Percentiles rank a stretch among this genome's conserved stretches.
Conservation (phyloP, 2,113 vertebrate species). For the Emydocephalus ijimae region DNA sequence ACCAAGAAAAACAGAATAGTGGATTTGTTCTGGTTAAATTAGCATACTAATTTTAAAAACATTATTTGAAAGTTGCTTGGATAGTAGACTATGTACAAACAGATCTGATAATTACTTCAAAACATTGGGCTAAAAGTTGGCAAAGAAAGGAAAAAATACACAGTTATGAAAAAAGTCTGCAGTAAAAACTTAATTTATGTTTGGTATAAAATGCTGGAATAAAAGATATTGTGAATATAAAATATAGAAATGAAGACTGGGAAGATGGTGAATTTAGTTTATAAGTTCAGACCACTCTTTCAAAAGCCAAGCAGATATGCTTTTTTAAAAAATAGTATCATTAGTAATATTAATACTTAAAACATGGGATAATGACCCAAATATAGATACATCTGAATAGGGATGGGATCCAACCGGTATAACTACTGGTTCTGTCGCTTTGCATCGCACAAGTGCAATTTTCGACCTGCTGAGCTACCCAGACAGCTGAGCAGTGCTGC, state of each 20-base stretch:
- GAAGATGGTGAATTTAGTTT: not conserved
- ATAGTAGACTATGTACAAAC: not conserved
- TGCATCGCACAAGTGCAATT: too few relatives aligned
- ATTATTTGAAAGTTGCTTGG: not conserved
- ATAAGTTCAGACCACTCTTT: not conserved
- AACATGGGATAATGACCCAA: not conserved
- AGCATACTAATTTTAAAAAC: not conserved
- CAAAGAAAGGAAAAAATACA: not conserved
- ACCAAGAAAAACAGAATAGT: not conserved
- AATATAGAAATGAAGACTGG: not conserved
- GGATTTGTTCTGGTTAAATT: not conserved
- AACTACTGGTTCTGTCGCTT: too few relatives aligned
- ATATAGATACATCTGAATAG: not conserved
- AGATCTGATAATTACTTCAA: not conserved
- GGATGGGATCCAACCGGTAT: too few relatives aligned
- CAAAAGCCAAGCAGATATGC: not conserved
- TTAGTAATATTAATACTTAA: not conserved
- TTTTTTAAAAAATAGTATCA: not conserved
- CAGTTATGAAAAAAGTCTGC: not conserved
- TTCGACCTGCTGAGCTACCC: too few relatives aligned
- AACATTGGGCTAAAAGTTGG: not conserved
- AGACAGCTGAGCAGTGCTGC: too few relatives aligned
- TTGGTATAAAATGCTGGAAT: not conserved
- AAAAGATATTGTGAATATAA: not conserved
- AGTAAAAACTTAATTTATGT: not conserved